Evolutionary conservation across 2,888 invertebrate species (phyloP), one percentile per base, ranked within the genome.

Genomic region (Cyclophora punctaria): DNA sequence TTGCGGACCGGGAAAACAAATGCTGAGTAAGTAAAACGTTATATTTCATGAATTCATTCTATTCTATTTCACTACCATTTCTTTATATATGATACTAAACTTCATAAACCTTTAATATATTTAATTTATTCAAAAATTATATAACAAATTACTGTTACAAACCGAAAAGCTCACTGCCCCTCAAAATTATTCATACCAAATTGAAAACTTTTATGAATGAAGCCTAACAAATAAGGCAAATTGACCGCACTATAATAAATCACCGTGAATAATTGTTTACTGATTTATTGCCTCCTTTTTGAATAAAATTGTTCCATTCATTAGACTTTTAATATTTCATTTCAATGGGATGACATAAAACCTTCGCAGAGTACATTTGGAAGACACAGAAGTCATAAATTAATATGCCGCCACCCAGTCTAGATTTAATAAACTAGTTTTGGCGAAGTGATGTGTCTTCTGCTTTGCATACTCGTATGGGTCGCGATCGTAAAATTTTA

Each of bases 401-500:
- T 70, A 58, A 48, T 55, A 58, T 60, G 83, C 73, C 86, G 86
- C 85, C 85, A 83, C 73, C 80, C 72, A 82, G 85, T 87, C 86
- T 86, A 78, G 75, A 76, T 78, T 71, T 69, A 58, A 59, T 60
- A 56, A 73, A 77, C 75, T 57, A 72, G 77, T 80, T 81, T 72
- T 70, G 58, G 58, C 63, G 66, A 76, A 67, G 71, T 67, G 68
- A 69, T 69, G 68, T 53, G 20, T 20, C 20, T 56, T 58, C 64
- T 63, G 72, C 78, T 76, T 87, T 69, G 69, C 85, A 87, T 86
- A 84, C 77, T 66, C 33, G 79, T 76, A 78, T 79, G 70, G 77
- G 58, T 69, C 62, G 75, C 76, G 73, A 67, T 82, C 81, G 73
- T 87, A 80, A 87, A 86, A 82, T 79, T 86, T 86, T 85, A 86